Percentiles rank a stretch among this genome's conserved stretches.
phyloP scores from a whole-genome alignment of 2,797 vertebrate species.

The Cyprinodon diabolis region DNA sequence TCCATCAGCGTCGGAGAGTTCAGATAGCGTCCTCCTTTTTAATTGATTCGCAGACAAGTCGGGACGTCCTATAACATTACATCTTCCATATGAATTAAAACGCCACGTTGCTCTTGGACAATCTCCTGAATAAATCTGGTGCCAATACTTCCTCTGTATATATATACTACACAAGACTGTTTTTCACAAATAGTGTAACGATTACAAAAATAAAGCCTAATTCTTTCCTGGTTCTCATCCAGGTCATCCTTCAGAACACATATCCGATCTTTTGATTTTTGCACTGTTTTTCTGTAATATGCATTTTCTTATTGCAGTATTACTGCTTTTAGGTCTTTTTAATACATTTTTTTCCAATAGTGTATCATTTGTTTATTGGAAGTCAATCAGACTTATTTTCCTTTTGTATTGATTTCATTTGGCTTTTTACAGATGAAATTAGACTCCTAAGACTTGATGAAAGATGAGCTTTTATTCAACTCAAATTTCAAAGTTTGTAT shows the following conservation, averaged over 20 bases:
- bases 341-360: not conserved
- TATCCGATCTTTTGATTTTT: conserved; percentile 22
- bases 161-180: not conserved
- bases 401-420: conserved; percentile 12
- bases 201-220: not conserved
- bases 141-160: conserved; percentile 17
- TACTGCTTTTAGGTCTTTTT: not conserved
- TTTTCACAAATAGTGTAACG: conserved; percentile 8
- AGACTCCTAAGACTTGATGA: conserved; percentile 3
- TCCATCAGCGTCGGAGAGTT: conserved; percentile 83
- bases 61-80: conserved; percentile 17
- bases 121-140: conserved; percentile 42
- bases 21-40: conserved; percentile 64
- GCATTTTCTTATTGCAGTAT: conserved; percentile 32
- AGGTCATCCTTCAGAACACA: conserved; percentile 16
- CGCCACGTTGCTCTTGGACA: conserved; percentile 49
- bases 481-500: no score
- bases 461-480: conserved; percentile 21
- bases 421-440: not conserved
- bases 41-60: conserved; percentile 15
- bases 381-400: not conserved
- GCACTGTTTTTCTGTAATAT: conserved; percentile 22
- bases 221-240: not conserved
- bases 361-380: not conserved
- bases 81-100: conserved; percentile 11